phyloP scores from a whole-genome alignment of 1,140 invertebrate genomes.

The Onthophagus taurus region DNA sequence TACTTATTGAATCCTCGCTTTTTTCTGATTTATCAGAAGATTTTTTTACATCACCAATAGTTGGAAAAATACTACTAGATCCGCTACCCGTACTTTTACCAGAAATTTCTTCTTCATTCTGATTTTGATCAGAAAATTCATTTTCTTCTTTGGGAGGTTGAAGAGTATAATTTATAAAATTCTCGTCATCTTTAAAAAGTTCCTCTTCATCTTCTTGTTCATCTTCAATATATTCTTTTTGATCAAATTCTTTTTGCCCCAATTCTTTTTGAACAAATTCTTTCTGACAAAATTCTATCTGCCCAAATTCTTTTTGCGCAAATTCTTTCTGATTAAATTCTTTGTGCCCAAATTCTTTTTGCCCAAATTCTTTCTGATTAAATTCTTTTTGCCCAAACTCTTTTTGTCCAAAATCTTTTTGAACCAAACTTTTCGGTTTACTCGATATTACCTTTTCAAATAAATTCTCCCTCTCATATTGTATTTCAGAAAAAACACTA shows the following conservation, averaged over 20 bases:
- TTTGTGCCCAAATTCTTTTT: constrained; percentile 32
- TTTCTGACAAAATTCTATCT: constrained; percentile 33
- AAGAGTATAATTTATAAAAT: too few species aligned
- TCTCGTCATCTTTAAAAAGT: too few species aligned
- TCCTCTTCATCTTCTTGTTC: not conserved
- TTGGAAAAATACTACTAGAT: constrained; percentile 56
- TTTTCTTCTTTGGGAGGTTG: not conserved
- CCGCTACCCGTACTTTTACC: constrained; percentile 50
- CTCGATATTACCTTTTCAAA: constrained; percentile 51
- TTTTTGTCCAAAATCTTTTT: constrained; percentile 39
- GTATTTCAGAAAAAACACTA: constrained; percentile 55
- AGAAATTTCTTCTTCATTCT: constrained; percentile 48
- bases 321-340: constrained; percentile 28
- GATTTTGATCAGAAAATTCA: constrained; percentile 31
- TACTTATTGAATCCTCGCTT: constrained; percentile 38
- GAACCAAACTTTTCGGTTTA: constrained; percentile 43
- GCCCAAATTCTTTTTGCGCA: constrained; percentile 40
- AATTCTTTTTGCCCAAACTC: constrained; percentile 22
- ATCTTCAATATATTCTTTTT: constrained; percentile 3
- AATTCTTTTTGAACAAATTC: constrained; percentile 34
- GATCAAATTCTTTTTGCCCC: constrained; percentile 37
- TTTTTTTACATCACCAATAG: constrained; percentile 61
- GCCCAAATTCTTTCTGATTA: constrained; percentile 35
- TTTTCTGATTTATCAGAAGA: constrained; percentile 44
- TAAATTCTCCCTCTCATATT: constrained; percentile 48